Conservation (phyloP, 2,888 invertebrate species). For the Caenorhabditis doughertyi region DNA sequence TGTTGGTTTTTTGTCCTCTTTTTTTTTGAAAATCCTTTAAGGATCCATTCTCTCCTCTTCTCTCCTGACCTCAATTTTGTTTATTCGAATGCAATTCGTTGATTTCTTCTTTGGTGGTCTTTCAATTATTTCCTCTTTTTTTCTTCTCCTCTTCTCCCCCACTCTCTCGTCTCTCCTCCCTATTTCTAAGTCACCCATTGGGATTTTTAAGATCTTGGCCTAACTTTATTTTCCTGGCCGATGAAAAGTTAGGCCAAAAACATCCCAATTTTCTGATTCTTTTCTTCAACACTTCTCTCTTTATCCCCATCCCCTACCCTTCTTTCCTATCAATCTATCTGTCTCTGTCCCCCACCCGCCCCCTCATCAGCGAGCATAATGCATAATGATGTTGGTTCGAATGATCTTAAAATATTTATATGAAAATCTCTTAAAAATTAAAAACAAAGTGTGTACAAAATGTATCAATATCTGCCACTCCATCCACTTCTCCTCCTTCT, state of each 20-base stretch:
- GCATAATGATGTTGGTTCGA: slow-evolving; percentile 2
- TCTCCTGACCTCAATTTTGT: neutral
- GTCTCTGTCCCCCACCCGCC: neutral
- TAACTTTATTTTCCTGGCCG: neutral
- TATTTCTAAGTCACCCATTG: too few species aligned
- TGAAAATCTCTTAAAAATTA: neutral
- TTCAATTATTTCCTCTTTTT: neutral
- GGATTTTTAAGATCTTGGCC: neutral
- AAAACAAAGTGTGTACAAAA: neutral
- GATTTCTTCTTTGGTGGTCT: slow-evolving; percentile 7
- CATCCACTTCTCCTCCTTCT: slow-evolving; percentile 15
- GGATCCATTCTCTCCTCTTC: neutral
- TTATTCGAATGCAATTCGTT: slow-evolving; percentile 15
- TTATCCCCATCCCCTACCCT: neutral
- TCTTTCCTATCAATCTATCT: slow-evolving; percentile 10
- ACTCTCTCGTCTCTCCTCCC: neutral
- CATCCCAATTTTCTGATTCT: neutral
- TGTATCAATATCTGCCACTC: slow-evolving; percentile 4
- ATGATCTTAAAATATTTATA: slow-evolving; percentile 10
- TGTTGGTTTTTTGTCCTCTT: slow-evolving; percentile 1
- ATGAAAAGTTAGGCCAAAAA: neutral
- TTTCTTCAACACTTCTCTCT: neutral
- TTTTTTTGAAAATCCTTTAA: neutral
- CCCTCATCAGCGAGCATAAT: slow-evolving; percentile 1
- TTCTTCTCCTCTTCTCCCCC: neutral